Percentiles rank a stretch among this genome's conserved stretches.
Conservation (phyloP, 2,888 invertebrate genomes). For the Synergus japonicus region DNA sequence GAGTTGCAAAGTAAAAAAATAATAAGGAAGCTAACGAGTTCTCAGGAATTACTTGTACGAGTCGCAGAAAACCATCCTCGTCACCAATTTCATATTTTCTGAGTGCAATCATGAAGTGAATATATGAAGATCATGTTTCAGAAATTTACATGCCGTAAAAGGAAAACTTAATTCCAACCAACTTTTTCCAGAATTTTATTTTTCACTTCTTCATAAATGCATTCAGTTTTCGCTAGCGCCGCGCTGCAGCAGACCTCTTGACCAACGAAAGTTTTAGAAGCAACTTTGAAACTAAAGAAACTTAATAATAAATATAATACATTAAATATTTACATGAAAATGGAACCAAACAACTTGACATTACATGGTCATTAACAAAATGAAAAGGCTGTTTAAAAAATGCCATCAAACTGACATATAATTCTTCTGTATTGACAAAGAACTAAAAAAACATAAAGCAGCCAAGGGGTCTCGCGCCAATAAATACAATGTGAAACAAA, state of each 20-base stretch:
- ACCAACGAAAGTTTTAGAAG: conserved; percentile 54
- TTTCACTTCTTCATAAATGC: conserved; percentile 51
- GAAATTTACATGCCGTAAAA: background rate
- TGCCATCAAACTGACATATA: conserved; percentile 14
- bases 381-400: conserved; percentile 43
- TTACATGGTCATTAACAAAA: conserved; percentile 28
- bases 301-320: background rate
- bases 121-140: background rate
- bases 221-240: conserved; percentile 64
- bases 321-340: conserved; percentile 21
- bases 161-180: background rate
- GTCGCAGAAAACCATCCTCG: conserved; percentile 70
- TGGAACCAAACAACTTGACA: conserved; percentile 31
- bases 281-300: conserved; percentile 15
- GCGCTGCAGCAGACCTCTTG: conserved; percentile 70
- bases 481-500: conserved; percentile 54
- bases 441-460: conserved; percentile 47
- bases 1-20: conserved; percentile 62
- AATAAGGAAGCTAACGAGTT: conserved; percentile 66
- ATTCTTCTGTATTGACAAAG: conserved; percentile 26
- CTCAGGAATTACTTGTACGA: conserved; percentile 68
- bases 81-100: conserved; percentile 51
- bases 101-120: conserved; percentile 32
- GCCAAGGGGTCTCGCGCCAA: conserved; percentile 74
- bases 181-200: conserved; percentile 22